A percentile compares a stretch with the other conserved stretches of the same genome.
These are phyloP conservation scores for Pluvialis apricaria DNA, from an alignment of 2,113 vertebrate genomes.

Conservation along the genomic window DNA sequence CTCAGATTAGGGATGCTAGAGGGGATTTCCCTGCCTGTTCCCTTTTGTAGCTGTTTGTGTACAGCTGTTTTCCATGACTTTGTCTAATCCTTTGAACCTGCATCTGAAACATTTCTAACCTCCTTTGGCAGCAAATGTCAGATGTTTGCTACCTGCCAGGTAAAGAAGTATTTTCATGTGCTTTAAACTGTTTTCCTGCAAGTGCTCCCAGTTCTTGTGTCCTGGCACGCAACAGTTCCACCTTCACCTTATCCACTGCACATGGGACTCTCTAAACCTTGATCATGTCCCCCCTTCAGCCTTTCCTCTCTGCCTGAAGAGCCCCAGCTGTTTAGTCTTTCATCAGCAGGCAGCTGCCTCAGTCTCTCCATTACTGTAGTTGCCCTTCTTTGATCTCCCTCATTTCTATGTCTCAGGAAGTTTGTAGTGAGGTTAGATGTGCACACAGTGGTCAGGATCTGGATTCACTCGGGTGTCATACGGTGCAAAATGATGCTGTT, in stretches of 20 bases:
- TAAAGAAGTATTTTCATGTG: background rate
- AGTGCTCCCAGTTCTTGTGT: background rate
- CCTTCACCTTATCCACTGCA: background rate
- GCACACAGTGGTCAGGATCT: background rate
- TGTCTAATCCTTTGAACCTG: background rate
- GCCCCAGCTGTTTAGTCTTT: background rate
- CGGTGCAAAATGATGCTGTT: background rate
- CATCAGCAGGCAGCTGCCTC: background rate
- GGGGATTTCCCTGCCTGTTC: background rate
- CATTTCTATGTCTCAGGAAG: background rate
- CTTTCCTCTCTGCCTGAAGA: background rate
- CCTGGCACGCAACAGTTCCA: background rate
- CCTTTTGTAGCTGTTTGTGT: background rate
- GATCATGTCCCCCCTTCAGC: background rate
- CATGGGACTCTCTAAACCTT: background rate
- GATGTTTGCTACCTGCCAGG: background rate
- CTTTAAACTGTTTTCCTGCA: background rate
- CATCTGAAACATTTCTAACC: too few relatives aligned
- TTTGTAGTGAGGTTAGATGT: background rate
- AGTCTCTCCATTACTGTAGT: rapidly evolving
- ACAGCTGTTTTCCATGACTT: background rate
- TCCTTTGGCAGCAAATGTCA: background rate
- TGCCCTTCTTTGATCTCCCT: background rate
- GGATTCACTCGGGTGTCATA: background rate
- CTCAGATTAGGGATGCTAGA: background rate